Evolutionary conservation across 2,888 invertebrate genomes (phyloP), one percentile per base, ranked within the genome.

Genomic region (Nasonovia ribisnigri): DNA sequence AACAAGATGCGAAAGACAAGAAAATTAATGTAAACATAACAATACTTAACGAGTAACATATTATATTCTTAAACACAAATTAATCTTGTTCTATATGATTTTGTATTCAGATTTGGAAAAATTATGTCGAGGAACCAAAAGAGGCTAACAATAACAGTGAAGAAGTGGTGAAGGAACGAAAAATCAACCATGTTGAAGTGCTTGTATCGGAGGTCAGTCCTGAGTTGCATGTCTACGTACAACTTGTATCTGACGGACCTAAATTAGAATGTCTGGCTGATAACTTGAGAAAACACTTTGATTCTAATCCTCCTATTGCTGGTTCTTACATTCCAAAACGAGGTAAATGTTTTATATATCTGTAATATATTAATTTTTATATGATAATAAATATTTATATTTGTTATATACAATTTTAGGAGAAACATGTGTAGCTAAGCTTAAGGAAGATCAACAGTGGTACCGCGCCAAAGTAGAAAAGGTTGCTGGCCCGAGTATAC

Each of bases 381-480:
- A 46, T 3, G 67, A 48, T 90, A 16, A 5, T n/a, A n/a, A n/a
- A n/a, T n/a, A n/a, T n/a, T n/a, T n/a, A n/a, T n/a, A n/a, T n/a
- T n/a, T n/a, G n/a, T n/a, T n/a, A n/a, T n/a, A n/a, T n/a, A n/a
- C n/a, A 36, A 42, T 95, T 92, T 20, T 90, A 95, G 98, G 98
- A 29, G 98, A 98, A 90, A 95, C 99, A 54, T 99, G 99, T 95
- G 99, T 99, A 43, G 99, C 99, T 60, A 97, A 97, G 95, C 99
- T 98, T 96, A 97, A 97, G 54, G 99, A 99, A 95, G 92, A 94
- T 84, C 97, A 98, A 95, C 97, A 98, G 95, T 99, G 99, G 99
- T 99, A 99, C 96, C 97, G 99, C 95, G 99, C 98, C 0, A 98
- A 97, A 96, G 97, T 99, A n/a, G 98, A 99, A 95, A 98, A 97